phyloP scores from a whole-genome alignment of 1,140 invertebrate species.

The Carcinoscorpius rotundicauda region DNA sequence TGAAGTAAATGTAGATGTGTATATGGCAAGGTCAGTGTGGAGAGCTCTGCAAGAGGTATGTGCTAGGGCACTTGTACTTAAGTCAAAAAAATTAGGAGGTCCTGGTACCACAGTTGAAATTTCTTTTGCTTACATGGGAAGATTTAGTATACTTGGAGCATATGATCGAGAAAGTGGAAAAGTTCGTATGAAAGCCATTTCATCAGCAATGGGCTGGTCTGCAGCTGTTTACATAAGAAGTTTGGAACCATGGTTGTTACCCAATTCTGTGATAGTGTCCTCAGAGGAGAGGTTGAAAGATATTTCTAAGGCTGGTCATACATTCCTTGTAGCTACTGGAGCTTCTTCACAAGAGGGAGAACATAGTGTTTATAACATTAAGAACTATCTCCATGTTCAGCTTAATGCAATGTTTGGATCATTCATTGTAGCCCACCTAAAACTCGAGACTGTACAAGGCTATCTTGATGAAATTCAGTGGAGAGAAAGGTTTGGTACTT shows the following conservation, averaged over 20 bases:
- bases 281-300: background rate
- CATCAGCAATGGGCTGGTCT: background rate
- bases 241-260: background rate
- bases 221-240: background rate
- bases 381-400: conserved; percentile 4
- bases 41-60: conserved; percentile 10
- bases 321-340: background rate
- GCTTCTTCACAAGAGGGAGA: background rate
- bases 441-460: conserved; percentile 5
- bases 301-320: conserved; percentile 3
- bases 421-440: background rate
- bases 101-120: conserved; percentile 6
- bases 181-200: conserved; percentile 1
- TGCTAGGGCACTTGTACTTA: background rate
- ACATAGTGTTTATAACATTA: background rate
- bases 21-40: background rate
- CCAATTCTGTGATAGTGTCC: background rate
- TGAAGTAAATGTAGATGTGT: background rate
- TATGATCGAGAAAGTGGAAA: conserved; percentile 3
- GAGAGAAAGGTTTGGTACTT: conserved; percentile 8
- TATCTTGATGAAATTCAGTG: conserved; percentile 15
- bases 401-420: conserved; percentile 7
- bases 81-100: conserved; percentile 6
- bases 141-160: conserved; percentile 8
- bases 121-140: conserved; percentile 1